phyloP scores from a whole-genome alignment of 2,888 invertebrate genomes.

The Melieria crassipennis region DNA sequence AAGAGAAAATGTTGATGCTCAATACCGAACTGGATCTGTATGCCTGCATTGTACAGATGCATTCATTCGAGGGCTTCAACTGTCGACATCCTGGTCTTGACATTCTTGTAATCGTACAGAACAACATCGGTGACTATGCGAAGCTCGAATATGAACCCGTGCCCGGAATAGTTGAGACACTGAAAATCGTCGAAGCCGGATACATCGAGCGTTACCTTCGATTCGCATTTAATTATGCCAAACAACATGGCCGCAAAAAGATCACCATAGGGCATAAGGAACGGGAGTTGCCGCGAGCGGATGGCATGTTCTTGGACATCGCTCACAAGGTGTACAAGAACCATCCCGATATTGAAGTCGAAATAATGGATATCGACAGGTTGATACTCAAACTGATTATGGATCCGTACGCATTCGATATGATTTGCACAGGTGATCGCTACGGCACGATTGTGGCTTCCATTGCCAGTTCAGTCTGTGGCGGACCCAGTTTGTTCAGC shows the following conservation, averaged over 20 bases:
- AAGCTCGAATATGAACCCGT: conserved; percentile 59
- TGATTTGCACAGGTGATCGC: conserved; percentile 52
- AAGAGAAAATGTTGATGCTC: conserved; percentile 47
- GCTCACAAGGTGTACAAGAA: conserved; percentile 44
- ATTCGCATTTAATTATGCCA: conserved; percentile 48
- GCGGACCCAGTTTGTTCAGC: conserved; percentile 55
- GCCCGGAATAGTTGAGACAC: conserved; percentile 55
- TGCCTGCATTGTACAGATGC: conserved; percentile 48
- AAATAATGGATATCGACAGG: conserved; percentile 47
- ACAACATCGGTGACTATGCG: conserved; percentile 53
- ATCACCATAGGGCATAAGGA: conserved; percentile 52
- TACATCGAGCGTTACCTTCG: conserved; percentile 45
- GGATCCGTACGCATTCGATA: conserved; percentile 50
- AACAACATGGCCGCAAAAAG: conserved; percentile 41
- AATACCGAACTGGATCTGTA: conserved; percentile 50
- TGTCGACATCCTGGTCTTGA: conserved; percentile 47
- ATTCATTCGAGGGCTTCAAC: conserved; percentile 52
- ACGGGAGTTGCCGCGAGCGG: conserved; percentile 51
- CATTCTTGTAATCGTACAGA: conserved; percentile 52
- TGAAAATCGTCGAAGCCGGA: conserved; percentile 45
- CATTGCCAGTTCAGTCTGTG: conserved; percentile 52
- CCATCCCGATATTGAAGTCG: conserved; percentile 42
- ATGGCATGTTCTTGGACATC: conserved; percentile 46
- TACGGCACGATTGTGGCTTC: conserved; percentile 55
- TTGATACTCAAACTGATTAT: conserved; percentile 45